These are phyloP conservation scores for Drosophila demipolita DNA, from an alignment of 2,888 invertebrate species.

Conservation along the genomic window DNA sequence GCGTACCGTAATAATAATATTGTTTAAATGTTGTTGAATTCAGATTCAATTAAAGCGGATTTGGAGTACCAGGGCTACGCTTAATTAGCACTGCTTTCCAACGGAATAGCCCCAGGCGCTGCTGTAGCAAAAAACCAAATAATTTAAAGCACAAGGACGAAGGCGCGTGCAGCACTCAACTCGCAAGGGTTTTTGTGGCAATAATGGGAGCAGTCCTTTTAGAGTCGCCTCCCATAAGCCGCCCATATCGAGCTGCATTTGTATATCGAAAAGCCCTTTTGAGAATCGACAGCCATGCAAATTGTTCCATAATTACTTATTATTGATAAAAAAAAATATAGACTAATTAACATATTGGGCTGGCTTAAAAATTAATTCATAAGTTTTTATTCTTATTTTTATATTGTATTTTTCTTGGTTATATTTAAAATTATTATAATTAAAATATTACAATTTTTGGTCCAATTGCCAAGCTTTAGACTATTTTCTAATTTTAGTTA, in stretches of 20 bases:
- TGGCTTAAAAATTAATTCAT: neutral
- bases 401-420: neutral
- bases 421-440: neutral
- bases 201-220: conserved; percentile 18
- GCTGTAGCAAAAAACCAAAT: conserved; percentile 21
- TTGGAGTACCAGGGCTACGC: conserved; percentile 55
- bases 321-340: neutral
- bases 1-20: conserved; percentile 63
- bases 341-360: neutral
- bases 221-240: conserved; percentile 7
- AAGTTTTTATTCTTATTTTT: neutral
- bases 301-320: neutral
- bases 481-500: neutral
- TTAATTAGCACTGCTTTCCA: conserved; percentile 64
- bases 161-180: conserved; percentile 43
- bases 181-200: conserved; percentile 10
- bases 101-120: conserved; percentile 15
- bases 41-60: conserved; percentile 73
- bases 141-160: conserved; percentile 4
- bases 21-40: conserved; percentile 59
- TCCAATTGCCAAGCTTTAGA: neutral
- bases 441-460: neutral
- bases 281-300: too few species aligned
- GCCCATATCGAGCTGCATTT: conserved; percentile 24
- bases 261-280: neutral